Percentiles rank a stretch among this genome's conserved stretches.
Evolutionary conservation across 1,140 invertebrate genomes (phyloP).

Genomic region (Listronotus oregonensis): DNA sequence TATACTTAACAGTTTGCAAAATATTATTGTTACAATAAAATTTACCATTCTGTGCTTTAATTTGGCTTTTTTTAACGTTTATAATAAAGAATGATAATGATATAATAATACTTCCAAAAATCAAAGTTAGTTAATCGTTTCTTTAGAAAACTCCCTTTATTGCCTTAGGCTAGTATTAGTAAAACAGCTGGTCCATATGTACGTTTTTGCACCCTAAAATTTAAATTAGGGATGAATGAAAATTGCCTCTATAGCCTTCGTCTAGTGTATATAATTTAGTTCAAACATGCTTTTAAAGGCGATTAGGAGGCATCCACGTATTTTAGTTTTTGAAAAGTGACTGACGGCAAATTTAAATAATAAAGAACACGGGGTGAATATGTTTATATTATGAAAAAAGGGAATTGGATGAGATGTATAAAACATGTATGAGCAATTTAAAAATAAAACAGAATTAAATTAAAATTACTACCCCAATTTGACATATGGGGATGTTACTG

Average conservation of each 20-base stretch:
- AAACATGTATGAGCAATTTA: constrained; percentile 25
- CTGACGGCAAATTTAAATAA: constrained; percentile 29
- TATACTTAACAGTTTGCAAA: too few species aligned
- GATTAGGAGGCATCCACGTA: constrained; percentile 13
- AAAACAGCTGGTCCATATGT: constrained; percentile 20
- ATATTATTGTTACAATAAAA: too few species aligned
- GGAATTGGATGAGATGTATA: constrained; percentile 12
- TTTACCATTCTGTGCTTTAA: too few species aligned
- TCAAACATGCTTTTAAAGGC: constrained; percentile 21
- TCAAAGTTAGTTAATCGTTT: too few species aligned
- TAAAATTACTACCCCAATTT: too few species aligned
- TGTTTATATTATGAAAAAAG: constrained; percentile 19
- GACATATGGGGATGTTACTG: too few species aligned
- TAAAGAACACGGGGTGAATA: constrained; percentile 26
- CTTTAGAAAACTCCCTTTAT: too few species aligned
- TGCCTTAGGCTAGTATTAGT: constrained; percentile 5
- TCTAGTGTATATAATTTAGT: constrained; percentile 22
- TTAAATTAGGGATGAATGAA: constrained; percentile 24
- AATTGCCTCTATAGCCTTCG: constrained; percentile 15
- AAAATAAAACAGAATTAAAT: background rate
- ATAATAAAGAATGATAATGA: too few species aligned
- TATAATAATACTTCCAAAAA: too few species aligned
- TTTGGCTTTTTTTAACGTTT: too few species aligned
- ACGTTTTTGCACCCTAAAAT: constrained; percentile 14
- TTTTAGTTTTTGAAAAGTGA: constrained; percentile 15